A percentile compares a stretch with the other conserved stretches of the same genome.
Conservation (phyloP, 2,113 vertebrate species). For the Lepus europaeus region DNA sequence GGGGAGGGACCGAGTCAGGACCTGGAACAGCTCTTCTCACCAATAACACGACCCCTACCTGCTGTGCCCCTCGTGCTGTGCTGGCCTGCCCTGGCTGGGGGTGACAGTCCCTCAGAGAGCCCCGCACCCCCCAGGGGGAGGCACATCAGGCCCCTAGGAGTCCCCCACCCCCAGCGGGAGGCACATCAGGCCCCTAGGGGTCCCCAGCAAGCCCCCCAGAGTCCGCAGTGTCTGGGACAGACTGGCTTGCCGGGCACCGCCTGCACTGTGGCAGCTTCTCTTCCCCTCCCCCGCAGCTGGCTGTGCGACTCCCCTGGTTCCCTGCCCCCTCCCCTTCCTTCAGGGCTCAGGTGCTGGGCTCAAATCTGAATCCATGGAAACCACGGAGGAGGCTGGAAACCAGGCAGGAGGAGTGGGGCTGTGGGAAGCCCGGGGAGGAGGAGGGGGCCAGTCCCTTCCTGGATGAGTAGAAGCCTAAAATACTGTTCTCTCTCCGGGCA, state of each 20-base stretch:
- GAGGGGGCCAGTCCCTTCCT: background rate
- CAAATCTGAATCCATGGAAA: conserved; percentile 84
- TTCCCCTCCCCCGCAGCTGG: background rate
- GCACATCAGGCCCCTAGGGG: background rate
- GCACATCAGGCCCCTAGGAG: background rate
- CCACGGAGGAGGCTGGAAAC: conserved; percentile 65
- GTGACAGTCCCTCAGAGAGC: background rate
- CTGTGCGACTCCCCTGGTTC: background rate
- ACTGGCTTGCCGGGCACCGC: too few relatives aligned
- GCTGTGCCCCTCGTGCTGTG: background rate
- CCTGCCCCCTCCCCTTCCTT: background rate
- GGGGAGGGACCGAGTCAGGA: background rate
- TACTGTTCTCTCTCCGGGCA: background rate
- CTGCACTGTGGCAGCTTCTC: background rate
- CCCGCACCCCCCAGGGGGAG: background rate
- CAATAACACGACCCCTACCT: background rate
- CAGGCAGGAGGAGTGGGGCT: conserved; percentile 9
- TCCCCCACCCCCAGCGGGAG: background rate
- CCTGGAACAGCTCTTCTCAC: background rate
- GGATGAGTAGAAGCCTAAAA: conserved; percentile 14
- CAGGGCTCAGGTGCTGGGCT: conserved; percentile 11
- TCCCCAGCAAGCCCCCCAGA: background rate
- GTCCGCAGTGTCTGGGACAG: background rate
- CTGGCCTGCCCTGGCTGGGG: background rate
- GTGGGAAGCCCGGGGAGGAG: conserved; percentile 4